Evolutionary conservation across 2,888 invertebrate species (phyloP).

Genomic region (Ophion obscuratus): DNA sequence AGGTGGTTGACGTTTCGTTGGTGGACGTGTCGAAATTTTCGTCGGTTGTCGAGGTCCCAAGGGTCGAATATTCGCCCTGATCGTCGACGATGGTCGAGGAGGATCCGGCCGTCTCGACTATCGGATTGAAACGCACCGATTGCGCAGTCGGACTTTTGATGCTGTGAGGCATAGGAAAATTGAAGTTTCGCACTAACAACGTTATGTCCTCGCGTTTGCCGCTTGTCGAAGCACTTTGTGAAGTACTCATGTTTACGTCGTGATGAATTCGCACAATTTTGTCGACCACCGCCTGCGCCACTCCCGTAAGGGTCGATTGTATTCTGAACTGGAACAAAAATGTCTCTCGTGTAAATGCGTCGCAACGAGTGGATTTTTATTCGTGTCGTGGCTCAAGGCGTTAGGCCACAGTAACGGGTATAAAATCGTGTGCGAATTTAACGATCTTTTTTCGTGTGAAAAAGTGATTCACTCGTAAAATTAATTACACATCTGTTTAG

Average conservation of each 20-base stretch:
- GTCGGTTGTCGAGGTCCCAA: slow-evolving; percentile 69
- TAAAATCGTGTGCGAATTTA: too few relatives aligned
- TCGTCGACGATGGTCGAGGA: slow-evolving; percentile 72
- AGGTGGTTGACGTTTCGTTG: slow-evolving; percentile 82
- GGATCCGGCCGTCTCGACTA: slow-evolving; percentile 85
- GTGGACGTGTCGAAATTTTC: slow-evolving; percentile 80
- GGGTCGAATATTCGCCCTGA: slow-evolving; percentile 68
- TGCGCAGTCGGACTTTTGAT: slow-evolving; percentile 85
- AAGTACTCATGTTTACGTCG: slow-evolving; percentile 88
- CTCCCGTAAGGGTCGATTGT: slow-evolving; percentile 91
- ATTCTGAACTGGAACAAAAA: slow-evolving; percentile 87
- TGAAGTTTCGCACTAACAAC: slow-evolving; percentile 93
- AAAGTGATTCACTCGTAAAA: too few relatives aligned
- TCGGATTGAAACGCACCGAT: slow-evolving; percentile 87
- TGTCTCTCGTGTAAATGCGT: slow-evolving; percentile 18
- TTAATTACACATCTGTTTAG: too few relatives aligned
- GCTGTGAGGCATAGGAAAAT: slow-evolving; percentile 90
- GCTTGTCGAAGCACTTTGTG: slow-evolving; percentile 83
- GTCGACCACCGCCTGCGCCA: slow-evolving; percentile 94
- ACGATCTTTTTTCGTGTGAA: too few relatives aligned
- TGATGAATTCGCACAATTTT: slow-evolving; percentile 94
- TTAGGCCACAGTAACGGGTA: too few relatives aligned
- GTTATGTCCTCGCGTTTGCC: slow-evolving; percentile 93
- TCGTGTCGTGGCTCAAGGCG: too few relatives aligned
- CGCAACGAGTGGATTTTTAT: not conserved